Evolutionary conservation across 2,888 invertebrate genomes (phyloP).

Genomic region (Mythimna ferrago): DNA sequence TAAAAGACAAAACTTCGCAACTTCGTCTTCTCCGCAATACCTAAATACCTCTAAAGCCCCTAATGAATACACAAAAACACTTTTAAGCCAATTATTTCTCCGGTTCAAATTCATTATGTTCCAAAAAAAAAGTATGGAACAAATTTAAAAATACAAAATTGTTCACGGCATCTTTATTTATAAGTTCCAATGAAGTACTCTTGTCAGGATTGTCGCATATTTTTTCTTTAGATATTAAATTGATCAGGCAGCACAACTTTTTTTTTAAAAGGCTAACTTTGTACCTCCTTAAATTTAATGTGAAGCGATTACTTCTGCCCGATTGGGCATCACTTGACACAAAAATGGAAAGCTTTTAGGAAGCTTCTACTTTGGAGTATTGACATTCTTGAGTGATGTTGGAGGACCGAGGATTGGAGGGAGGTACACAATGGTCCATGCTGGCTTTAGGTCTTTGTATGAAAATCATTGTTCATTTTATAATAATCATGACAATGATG

Average conservation of each 20-base stretch:
- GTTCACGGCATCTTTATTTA: slow-evolving; percentile 59
- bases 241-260: slow-evolving; percentile 54
- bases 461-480: slow-evolving; percentile 34
- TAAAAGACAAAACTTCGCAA: slow-evolving; percentile 2
- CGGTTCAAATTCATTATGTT: slow-evolving; percentile 37
- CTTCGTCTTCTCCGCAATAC: not conserved
- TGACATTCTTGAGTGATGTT: slow-evolving; percentile 57
- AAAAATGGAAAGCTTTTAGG: slow-evolving; percentile 63
- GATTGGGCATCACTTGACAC: slow-evolving; percentile 60
- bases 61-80: slow-evolving; percentile 47
- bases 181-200: slow-evolving; percentile 53
- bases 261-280: slow-evolving; percentile 50
- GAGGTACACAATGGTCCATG: slow-evolving; percentile 33
- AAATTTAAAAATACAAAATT: slow-evolving; percentile 52
- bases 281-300: slow-evolving; percentile 56
- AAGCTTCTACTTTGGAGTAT: slow-evolving; percentile 47
- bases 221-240: slow-evolving; percentile 58
- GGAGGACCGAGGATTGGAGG: slow-evolving; percentile 15
- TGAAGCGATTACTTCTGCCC: slow-evolving; percentile 58
- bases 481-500: slow-evolving; percentile 17
- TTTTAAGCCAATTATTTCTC: slow-evolving; percentile 41
- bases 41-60: slow-evolving; percentile 4
- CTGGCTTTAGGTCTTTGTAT: slow-evolving; percentile 25
- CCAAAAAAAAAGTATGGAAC: slow-evolving; percentile 24
- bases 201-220: slow-evolving; percentile 54